phyloP scores from a whole-genome alignment of 1,140 invertebrate species.

The Ylistrum balloti region DNA sequence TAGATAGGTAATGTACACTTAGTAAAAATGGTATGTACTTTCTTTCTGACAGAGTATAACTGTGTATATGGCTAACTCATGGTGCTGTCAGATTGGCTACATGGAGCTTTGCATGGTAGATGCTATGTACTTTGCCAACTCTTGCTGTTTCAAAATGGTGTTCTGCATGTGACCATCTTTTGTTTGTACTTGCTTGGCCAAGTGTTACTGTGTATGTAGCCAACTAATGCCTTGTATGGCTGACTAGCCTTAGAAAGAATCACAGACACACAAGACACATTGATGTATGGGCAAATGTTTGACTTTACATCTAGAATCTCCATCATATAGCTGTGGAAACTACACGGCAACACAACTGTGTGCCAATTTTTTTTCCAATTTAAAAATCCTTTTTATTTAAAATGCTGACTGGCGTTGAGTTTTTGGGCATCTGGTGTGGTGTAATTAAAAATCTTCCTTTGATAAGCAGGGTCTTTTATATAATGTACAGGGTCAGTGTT shows the following conservation, averaged over 20 bases:
- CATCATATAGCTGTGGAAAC: neutral
- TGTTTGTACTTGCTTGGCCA: neutral
- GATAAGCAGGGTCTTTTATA: neutral
- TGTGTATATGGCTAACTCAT: too few relatives aligned
- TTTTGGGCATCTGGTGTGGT: neutral
- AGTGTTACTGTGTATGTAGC: neutral
- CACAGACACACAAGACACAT: neutral
- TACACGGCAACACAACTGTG: neutral
- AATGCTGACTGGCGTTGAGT: slow-evolving; percentile 1
- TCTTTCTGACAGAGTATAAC: too few relatives aligned
- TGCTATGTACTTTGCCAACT: too few relatives aligned
- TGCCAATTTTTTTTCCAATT: slow-evolving; percentile 7
- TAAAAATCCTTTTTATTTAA: slow-evolving; percentile 21
- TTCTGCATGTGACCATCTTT: neutral
- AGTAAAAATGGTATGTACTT: too few relatives aligned
- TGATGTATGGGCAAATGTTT: too few relatives aligned
- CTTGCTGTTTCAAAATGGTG: neutral
- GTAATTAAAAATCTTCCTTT: neutral
- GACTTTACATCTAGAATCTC: neutral
- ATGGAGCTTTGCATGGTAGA: too few relatives aligned
- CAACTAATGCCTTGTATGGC: neutral
- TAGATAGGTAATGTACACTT: too few relatives aligned
- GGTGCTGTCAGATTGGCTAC: too few relatives aligned
- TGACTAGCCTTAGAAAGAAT: neutral
- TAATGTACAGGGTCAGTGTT: neutral